These are phyloP conservation scores for Octodon degus DNA, from an alignment of 2,113 vertebrate species.

Conservation along the genomic window DNA sequence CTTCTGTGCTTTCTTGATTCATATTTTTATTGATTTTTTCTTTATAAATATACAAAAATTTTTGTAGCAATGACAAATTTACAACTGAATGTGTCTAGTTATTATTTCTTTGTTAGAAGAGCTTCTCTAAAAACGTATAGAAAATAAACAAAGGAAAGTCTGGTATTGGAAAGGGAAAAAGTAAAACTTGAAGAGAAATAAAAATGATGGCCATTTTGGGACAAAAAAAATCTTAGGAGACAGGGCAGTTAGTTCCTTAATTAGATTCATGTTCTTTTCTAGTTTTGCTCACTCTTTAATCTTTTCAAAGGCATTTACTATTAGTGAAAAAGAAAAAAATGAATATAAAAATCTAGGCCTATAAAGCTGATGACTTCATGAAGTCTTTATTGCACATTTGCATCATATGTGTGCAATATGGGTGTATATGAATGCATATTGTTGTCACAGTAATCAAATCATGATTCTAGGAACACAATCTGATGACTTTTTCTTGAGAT, in stretches of 20 bases:
- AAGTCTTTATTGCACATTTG: not conserved
- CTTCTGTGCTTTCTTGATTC: constrained; percentile 75
- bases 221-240: not conserved
- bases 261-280: not conserved
- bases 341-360: not conserved
- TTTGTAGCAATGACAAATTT: constrained; percentile 50
- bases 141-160: constrained; percentile 54
- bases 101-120: constrained; percentile 46
- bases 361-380: not conserved
- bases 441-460: not conserved
- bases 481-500: not conserved
- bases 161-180: constrained; percentile 25
- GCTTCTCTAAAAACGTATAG: constrained; percentile 44
- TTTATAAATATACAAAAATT: constrained; percentile 56
- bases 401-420: not conserved
- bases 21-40: constrained; percentile 48
- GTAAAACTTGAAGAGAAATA: constrained; percentile 2
- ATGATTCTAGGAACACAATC: not conserved
- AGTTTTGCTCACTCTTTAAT: not conserved
- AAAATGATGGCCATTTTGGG: not conserved
- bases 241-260: not conserved
- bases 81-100: constrained; percentile 15
- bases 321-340: not conserved
- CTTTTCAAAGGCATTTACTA: not conserved
- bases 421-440: not conserved